Conservation (phyloP, 2,797 vertebrate genomes). For the Cyclopterus lumpus region DNA sequence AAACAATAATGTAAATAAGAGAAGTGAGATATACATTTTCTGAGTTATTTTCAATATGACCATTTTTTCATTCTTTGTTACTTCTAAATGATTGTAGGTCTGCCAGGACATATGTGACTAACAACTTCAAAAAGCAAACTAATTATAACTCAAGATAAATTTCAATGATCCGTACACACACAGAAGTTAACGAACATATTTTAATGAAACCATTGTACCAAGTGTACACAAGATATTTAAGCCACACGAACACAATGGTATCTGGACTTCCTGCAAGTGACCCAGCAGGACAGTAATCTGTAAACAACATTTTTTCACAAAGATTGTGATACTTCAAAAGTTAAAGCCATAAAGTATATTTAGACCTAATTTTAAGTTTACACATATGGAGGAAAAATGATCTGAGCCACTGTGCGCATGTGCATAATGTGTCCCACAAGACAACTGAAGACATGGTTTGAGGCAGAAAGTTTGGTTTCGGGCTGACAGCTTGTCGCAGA, state of each 20-base stretch:
- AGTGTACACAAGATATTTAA: not conserved
- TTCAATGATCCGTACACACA: not conserved
- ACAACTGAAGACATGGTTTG: not conserved
- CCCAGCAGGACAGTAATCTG: not conserved
- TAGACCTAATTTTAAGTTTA: not conserved
- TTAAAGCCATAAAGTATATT: not conserved
- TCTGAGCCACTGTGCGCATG: conserved; percentile 1
- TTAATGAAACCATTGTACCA: conserved; percentile 16
- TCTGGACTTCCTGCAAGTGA: not conserved
- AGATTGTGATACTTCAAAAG: conserved; percentile 1
- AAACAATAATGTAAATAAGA: not conserved
- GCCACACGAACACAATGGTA: not conserved
- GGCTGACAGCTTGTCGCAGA: conserved; percentile 12
- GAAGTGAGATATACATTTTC: not conserved
- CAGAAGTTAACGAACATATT: not conserved
- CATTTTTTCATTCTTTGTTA: not conserved
- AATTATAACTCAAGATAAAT: not conserved
- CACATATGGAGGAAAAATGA: not conserved
- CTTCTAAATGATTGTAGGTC: not conserved
- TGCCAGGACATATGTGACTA: not conserved
- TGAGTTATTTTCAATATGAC: not conserved
- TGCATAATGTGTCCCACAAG: not conserved
- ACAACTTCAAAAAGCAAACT: not conserved
- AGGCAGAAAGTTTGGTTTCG: conserved; percentile 43
- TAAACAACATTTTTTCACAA: not conserved